These are phyloP conservation scores for Dynastes hyllus DNA, from an alignment of 2,888 invertebrate species.

Conservation along the genomic window DNA sequence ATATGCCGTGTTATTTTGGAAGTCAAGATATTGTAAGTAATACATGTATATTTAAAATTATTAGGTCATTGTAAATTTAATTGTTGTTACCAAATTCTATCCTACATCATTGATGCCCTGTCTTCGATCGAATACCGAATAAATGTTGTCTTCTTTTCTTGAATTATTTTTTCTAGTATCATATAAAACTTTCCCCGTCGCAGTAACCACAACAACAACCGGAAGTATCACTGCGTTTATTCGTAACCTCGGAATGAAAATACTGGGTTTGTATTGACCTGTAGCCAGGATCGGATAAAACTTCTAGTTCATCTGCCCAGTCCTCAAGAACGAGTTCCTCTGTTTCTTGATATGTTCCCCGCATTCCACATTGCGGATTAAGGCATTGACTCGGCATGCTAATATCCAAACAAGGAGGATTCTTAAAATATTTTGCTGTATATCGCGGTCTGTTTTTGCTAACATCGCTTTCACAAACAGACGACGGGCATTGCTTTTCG, in stretches of 20 bases:
- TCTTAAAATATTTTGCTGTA: slow-evolving; percentile 27
- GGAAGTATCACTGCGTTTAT: not conserved
- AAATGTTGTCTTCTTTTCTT: no score
- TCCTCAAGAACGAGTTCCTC: slow-evolving; percentile 13
- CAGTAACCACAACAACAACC: slow-evolving; percentile 18
- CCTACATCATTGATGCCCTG: no score
- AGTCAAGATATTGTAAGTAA: no score
- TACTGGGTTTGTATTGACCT: slow-evolving; percentile 25
- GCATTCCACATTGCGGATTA: slow-evolving; percentile 18
- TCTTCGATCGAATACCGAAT: no score
- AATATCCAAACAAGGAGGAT: slow-evolving; percentile 23
- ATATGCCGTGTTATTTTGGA: no score
- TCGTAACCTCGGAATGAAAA: not conserved
- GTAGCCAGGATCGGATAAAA: slow-evolving; percentile 17
- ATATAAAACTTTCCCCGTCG: not conserved
- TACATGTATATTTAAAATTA: no score
- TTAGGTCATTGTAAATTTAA: no score
- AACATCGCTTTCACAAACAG: not conserved
- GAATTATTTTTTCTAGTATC: not conserved
- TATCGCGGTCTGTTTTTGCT: not conserved
- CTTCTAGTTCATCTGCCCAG: slow-evolving; percentile 23
- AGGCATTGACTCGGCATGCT: not conserved
- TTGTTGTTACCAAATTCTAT: no score
- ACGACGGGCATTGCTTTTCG: not conserved
- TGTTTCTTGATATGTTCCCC: not conserved